Evolutionary conservation across 2,797 vertebrate genomes (phyloP), one percentile per base, ranked within the genome.

Genomic region (Gallinago nigripennis): DNA sequence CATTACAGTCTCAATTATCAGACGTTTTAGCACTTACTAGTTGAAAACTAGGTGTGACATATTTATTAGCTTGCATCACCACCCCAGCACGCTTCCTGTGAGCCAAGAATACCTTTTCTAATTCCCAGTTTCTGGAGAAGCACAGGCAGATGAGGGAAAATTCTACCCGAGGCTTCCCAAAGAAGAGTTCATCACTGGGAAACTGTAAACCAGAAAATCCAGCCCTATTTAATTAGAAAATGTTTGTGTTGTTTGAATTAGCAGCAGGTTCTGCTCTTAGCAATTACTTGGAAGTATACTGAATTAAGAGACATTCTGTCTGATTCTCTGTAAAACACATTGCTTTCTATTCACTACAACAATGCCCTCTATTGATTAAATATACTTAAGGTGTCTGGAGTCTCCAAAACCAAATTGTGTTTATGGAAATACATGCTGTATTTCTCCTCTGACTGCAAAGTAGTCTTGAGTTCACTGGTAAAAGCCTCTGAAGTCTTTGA

Each of bases 61-160:
- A 30, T 46, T 50, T n/a, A 61, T 54, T 12, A 85, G 17, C 30
- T 79, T 37, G 17, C 35, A 58, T 43, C 76, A 30, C 12, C 48
- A 60, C 8, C 7, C 21, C 28, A 46, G 39, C 46, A 50, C 0
- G 10, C 28, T n/a, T 2, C 0, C 0, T 25, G 21, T 35, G 33
- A 92, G 63, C 45, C 63, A 92, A 71, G 27, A 68, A 51, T 16
- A 64, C 20, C 9, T 61, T 78, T 31, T 18, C 72, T 82, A 35
- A 16, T 33, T 28, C 57, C 16, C 33, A 41, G 51, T 28, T 84
- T 30, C 83, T 76, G 30, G 35, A 68, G 37, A 71, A 61, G 27
- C 35, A 41, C 37, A 35, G 37, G 21, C 21, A 86, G 50, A 65
- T 30, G 14, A 68, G 11, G 12, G 11, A 41, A 69, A 69, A 76